A percentile compares a stretch with the other conserved stretches of the same genome.
Conservation (phyloP, 1,140 invertebrate genomes). For the Heliconius himera region DNA sequence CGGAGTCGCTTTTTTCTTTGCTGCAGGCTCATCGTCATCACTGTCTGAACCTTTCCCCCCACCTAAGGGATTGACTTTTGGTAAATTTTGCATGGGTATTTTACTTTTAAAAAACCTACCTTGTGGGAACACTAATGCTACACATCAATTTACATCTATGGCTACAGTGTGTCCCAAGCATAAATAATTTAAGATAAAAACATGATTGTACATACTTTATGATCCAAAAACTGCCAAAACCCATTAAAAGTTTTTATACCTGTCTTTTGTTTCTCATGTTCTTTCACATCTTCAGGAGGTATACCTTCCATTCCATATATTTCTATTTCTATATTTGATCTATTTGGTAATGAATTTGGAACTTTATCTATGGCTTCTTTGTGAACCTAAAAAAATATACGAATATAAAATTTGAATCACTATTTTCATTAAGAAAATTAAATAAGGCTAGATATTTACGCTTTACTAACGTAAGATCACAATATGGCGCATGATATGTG, state of each 20-base stretch:
- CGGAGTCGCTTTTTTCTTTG: slow-evolving; percentile 84
- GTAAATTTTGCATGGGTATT: slow-evolving; percentile 45
- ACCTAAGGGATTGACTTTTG: slow-evolving; percentile 69
- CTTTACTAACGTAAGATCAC: slow-evolving; percentile 58
- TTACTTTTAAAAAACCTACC: slow-evolving; percentile 48
- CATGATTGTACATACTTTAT: slow-evolving; percentile 73
- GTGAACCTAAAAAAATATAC: slow-evolving; percentile 89
- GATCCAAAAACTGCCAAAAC: slow-evolving; percentile 63
- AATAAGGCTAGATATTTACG: slow-evolving; percentile 54
- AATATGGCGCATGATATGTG: slow-evolving; percentile 61
- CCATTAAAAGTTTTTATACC: slow-evolving; percentile 77
- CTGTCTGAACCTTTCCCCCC: slow-evolving; percentile 85
- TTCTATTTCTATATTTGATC: slow-evolving; percentile 99
- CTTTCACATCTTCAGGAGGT: slow-evolving; percentile 95
- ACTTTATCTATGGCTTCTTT: slow-evolving; percentile 99
- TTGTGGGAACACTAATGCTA: slow-evolving; percentile 66
- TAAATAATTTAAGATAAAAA: slow-evolving; percentile 59
- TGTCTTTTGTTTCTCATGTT: slow-evolving; percentile 95
- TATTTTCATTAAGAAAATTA: slow-evolving; percentile 17
- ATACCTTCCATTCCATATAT: slow-evolving; percentile 99
- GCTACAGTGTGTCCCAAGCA: slow-evolving; percentile 73
- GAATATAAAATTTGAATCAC: not conserved
- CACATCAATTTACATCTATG: slow-evolving; percentile 69
- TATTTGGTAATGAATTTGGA: slow-evolving; percentile 98
- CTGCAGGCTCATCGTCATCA: slow-evolving; percentile 90